Evolutionary conservation across 2,888 invertebrate genomes (phyloP).

Genomic region (Rhorus exstirpatorius): DNA sequence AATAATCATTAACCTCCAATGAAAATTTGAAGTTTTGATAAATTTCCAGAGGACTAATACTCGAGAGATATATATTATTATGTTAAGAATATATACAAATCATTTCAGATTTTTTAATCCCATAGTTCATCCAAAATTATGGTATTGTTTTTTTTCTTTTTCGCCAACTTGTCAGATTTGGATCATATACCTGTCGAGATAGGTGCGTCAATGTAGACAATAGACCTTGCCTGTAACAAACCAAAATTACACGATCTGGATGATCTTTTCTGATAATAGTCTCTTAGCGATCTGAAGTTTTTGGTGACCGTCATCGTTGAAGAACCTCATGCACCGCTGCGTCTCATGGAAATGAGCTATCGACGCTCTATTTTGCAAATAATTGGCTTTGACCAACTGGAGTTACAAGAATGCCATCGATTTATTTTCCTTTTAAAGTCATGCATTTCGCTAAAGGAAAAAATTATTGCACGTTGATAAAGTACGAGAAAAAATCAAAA

Average conservation of each 20-base stretch:
- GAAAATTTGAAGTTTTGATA: neutral
- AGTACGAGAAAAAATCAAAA: no score
- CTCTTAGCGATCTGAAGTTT: conserved; percentile 92
- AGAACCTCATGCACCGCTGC: conserved; percentile 91
- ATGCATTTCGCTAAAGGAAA: conserved; percentile 82
- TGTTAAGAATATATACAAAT: no score
- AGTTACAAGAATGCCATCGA: conserved; percentile 90
- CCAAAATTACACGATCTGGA: conserved; percentile 93
- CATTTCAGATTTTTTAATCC: no score
- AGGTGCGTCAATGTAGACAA: conserved; percentile 91
- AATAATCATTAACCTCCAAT: no score
- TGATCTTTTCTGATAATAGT: conserved; percentile 92
- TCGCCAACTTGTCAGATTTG: no score
- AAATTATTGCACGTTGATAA: conserved; percentile 17
- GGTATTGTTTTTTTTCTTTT: no score
- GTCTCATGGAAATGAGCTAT: conserved; percentile 94
- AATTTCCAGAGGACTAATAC: no score
- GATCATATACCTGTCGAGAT: conserved; percentile 88
- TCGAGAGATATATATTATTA: no score
- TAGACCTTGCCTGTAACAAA: conserved; percentile 92
- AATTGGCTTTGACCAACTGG: conserved; percentile 94
- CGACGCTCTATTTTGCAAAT: conserved; percentile 91
- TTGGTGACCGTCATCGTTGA: conserved; percentile 91
- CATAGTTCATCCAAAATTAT: no score
- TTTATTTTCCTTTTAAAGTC: conserved; percentile 85